phyloP scores from a whole-genome alignment of 2,797 vertebrate species.

The Notolepis coatsorum region DNA sequence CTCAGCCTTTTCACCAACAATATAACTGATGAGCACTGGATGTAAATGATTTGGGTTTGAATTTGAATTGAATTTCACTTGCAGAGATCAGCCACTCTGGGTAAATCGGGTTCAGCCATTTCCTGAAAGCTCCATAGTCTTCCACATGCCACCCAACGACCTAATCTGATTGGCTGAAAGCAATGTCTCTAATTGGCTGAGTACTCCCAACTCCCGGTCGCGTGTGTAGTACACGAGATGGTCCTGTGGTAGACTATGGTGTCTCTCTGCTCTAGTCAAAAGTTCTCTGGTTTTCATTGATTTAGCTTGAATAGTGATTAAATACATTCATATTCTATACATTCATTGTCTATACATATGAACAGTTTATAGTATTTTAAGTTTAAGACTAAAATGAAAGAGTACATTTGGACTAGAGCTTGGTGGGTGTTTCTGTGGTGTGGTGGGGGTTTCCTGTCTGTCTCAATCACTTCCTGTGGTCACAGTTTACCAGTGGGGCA shows the following conservation, averaged over 20 bases:
- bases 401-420: neutral
- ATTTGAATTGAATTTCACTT: too few relatives aligned
- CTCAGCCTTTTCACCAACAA: neutral
- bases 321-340: neutral
- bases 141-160: neutral
- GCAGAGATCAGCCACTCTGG: neutral
- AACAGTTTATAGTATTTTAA: neutral
- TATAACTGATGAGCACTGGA: neutral
- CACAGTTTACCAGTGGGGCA: conserved; percentile 96
- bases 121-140: neutral
- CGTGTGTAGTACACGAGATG: neutral
- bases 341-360: neutral
- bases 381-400: neutral
- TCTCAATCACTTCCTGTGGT: conserved; percentile 81
- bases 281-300: conserved; percentile 15
- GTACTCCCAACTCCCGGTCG: neutral
- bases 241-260: conserved; percentile 24
- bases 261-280: conserved; percentile 1
- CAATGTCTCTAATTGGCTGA: neutral
- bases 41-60: neutral
- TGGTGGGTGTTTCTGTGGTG: conserved; percentile 40
- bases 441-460: conserved; percentile 50
- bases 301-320: neutral
- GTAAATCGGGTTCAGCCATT: conserved; percentile 2
- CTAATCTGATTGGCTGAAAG: neutral